Conservation (phyloP, 2,797 vertebrate genomes). For the Orestias chungarensis region DNA sequence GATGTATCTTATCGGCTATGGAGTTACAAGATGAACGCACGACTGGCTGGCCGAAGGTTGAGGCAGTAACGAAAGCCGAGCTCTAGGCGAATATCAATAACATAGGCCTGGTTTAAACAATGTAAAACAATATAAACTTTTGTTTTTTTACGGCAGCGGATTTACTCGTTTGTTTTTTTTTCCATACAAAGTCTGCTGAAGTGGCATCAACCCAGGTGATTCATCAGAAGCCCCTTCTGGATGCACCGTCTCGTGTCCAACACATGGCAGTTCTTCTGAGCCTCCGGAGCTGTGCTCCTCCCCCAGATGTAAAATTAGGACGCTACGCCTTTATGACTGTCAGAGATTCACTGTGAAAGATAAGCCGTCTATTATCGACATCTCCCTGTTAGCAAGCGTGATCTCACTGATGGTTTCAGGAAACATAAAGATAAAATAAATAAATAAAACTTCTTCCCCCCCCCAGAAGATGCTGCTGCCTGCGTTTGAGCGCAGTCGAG, state of each 20-base stretch:
- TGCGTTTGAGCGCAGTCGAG: slow-evolving; percentile 37
- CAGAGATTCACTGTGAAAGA: slow-evolving; percentile 35
- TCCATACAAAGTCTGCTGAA: neutral
- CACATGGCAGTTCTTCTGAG: slow-evolving; percentile 15
- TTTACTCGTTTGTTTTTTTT: slow-evolving; percentile 18
- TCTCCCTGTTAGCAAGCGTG: slow-evolving; percentile 35
- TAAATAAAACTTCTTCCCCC: slow-evolving; percentile 35
- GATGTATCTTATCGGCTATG: neutral
- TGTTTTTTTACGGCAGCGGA: slow-evolving; percentile 4
- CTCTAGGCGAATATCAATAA: slow-evolving; percentile 18
- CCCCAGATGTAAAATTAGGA: slow-evolving; percentile 33
- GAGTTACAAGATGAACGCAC: neutral
- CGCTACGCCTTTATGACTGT: slow-evolving; percentile 22
- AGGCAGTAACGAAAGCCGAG: neutral
- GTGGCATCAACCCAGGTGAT: slow-evolving; percentile 19
- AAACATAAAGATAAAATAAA: slow-evolving; percentile 4
- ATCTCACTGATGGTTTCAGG: slow-evolving; percentile 56
- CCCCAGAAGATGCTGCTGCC: slow-evolving; percentile 39
- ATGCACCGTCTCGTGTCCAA: neutral
- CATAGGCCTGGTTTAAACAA: neutral
- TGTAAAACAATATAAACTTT: neutral
- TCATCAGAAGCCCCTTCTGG: slow-evolving; percentile 10
- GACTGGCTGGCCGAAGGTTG: neutral
- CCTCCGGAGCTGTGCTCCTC: slow-evolving; percentile 7
- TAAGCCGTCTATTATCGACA: slow-evolving; percentile 42